Percentiles rank a stretch among this genome's conserved stretches.
phyloP scores from a whole-genome alignment of 2,888 invertebrate genomes.

The Itoplectis maculator region DNA sequence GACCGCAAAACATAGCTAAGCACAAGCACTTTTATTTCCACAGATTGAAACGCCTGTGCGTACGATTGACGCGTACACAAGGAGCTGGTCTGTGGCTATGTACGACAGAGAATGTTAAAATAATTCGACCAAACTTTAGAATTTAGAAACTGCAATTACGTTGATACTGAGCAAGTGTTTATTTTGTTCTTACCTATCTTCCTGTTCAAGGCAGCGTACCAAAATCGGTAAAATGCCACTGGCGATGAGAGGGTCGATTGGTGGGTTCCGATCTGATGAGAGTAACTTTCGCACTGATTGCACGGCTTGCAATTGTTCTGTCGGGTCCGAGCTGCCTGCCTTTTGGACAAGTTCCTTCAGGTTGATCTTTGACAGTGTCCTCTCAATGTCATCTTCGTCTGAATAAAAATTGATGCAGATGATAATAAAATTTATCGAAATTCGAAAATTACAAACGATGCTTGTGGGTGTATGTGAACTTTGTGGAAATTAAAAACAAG shows the following conservation, averaged over 20 bases:
- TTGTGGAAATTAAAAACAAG: not conserved
- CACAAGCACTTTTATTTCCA: conserved; percentile 8
- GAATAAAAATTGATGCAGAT: conserved; percentile 75
- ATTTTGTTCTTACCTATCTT: conserved; percentile 87
- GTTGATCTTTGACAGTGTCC: conserved; percentile 89
- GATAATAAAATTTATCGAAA: not conserved
- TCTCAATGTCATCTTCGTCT: conserved; percentile 92
- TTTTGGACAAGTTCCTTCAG: conserved; percentile 94
- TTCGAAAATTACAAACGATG: not conserved
- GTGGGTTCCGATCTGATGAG: conserved; percentile 99
- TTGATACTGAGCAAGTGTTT: not conserved
- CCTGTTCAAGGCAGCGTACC: conserved; percentile 94
- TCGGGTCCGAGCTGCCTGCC: conserved; percentile 92
- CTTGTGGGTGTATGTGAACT: not conserved
- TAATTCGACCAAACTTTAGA: not conserved
- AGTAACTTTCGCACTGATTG: conserved; percentile 97
- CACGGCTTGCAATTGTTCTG: conserved; percentile 94
- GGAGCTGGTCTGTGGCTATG: conserved; percentile 36
- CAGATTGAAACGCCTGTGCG: conserved; percentile 29
- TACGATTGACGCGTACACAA: conserved; percentile 8
- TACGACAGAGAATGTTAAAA: not conserved
- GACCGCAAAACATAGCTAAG: conserved; percentile 12
- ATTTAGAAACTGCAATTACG: not conserved
- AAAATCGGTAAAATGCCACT: conserved; percentile 98
- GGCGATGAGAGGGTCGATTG: conserved; percentile 97